Evolutionary conservation across 1,140 invertebrate species (phyloP).

Genomic region (Heliconius hewitsoni): DNA sequence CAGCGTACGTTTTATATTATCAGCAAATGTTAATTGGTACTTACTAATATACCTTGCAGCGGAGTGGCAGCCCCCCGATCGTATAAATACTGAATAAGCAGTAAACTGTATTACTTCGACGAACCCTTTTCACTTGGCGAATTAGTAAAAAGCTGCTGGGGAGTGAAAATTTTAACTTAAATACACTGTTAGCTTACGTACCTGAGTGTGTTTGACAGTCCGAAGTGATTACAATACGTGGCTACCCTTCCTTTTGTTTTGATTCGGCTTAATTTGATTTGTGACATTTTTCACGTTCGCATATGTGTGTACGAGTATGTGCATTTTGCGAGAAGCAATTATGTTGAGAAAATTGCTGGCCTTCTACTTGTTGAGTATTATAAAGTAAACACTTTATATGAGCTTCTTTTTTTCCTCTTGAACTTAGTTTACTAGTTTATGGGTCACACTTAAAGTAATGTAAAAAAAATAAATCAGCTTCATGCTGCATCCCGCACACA

Average conservation of each 20-base stretch:
- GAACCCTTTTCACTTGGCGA: constrained; percentile 82
- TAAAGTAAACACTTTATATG: not conserved
- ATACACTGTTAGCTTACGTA: constrained; percentile 73
- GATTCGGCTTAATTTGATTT: constrained; percentile 75
- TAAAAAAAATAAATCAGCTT: too few relatives aligned
- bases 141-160: constrained; percentile 81
- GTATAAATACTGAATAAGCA: constrained; percentile 81
- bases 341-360: constrained; percentile 20
- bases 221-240: constrained; percentile 75
- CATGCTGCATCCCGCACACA: too few relatives aligned
- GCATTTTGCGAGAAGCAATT: constrained; percentile 43
- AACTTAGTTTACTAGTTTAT: not conserved
- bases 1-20: constrained; percentile 40
- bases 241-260: constrained; percentile 72
- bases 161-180: constrained; percentile 81
- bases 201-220: constrained; percentile 76
- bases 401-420: not conserved
- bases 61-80: constrained; percentile 68
- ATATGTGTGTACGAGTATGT: not conserved
- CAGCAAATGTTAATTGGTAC: constrained; percentile 62
- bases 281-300: constrained; percentile 68
- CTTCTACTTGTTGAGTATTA: not conserved
- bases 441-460: not conserved
- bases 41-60: constrained; percentile 74
- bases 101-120: constrained; percentile 80